phyloP scores from a whole-genome alignment of 2,797 vertebrate genomes.

The Pteronotus mesoamericanus region DNA sequence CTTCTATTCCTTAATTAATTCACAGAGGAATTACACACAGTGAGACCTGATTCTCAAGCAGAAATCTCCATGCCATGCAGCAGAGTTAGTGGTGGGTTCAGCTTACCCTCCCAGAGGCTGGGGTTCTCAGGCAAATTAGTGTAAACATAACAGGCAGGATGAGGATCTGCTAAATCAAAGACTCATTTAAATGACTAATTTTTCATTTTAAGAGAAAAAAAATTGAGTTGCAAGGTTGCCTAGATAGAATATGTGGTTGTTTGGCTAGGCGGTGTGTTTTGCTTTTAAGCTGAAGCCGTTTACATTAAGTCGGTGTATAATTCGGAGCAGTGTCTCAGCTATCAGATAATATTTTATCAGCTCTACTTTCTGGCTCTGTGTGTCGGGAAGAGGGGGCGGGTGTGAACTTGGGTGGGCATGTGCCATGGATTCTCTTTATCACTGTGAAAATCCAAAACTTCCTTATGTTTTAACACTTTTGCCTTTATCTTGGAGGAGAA shows the following conservation, averaged over 20 bases:
- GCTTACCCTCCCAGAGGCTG: background rate
- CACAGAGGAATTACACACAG: background rate
- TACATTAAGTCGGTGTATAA: background rate
- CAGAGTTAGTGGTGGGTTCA: background rate
- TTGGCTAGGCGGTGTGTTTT: background rate
- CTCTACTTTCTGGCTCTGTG: background rate
- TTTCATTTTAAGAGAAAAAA: background rate
- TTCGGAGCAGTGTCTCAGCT: background rate
- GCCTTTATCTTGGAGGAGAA: background rate
- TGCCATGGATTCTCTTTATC: background rate
- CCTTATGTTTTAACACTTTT: background rate
- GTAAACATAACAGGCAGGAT: background rate
- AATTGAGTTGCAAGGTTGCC: background rate
- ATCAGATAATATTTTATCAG: background rate
- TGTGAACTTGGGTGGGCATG: background rate
- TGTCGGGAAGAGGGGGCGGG: rapidly evolving
- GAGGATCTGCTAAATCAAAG: background rate
- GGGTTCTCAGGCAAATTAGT: background rate
- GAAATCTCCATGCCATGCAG: background rate
- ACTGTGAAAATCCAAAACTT: background rate
- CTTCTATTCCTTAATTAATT: background rate
- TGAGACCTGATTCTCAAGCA: background rate
- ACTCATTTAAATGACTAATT: background rate
- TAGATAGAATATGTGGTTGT: background rate
- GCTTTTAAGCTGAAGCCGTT: background rate